phyloP scores from a whole-genome alignment of 2,888 invertebrate species.

The Syrista parreyssii region DNA sequence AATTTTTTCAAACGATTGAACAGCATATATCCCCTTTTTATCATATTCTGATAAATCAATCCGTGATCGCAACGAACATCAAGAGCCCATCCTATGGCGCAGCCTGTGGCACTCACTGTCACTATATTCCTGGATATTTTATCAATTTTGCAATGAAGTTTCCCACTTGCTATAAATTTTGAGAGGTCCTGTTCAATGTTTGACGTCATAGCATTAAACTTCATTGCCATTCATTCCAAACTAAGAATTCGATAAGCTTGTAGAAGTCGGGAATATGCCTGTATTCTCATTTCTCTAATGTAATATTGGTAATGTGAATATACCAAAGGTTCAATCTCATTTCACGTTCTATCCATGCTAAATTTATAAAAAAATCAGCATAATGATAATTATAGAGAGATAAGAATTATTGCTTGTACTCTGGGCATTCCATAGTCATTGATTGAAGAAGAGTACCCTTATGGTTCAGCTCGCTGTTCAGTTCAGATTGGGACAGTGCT shows the following conservation, averaged over 20 bases:
- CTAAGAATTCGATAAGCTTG: slow-evolving; percentile 77
- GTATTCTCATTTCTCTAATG: slow-evolving; percentile 77
- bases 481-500: slow-evolving; percentile 58
- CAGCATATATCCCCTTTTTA: slow-evolving; percentile 79
- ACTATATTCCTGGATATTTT: slow-evolving; percentile 75
- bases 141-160: slow-evolving; percentile 79
- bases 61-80: slow-evolving; percentile 46
- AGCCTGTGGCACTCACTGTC: slow-evolving; percentile 69
- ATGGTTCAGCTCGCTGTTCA: slow-evolving; percentile 62
- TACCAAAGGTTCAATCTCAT: slow-evolving; percentile 74
- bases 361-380: slow-evolving; percentile 72
- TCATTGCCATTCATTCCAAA: slow-evolving; percentile 75
- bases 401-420: slow-evolving; percentile 36
- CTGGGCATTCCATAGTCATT: slow-evolving; percentile 57
- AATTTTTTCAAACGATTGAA: slow-evolving; percentile 80
- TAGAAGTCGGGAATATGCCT: slow-evolving; percentile 78
- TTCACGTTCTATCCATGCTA: slow-evolving; percentile 63
- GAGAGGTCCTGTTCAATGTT: slow-evolving; percentile 74
- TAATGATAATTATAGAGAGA: slow-evolving; percentile 79
- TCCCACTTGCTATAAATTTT: slow-evolving; percentile 74
- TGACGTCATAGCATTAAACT: slow-evolving; percentile 76
- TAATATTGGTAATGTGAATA: slow-evolving; percentile 77
- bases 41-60: slow-evolving; percentile 72
- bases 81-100: slow-evolving; percentile 44
- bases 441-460: slow-evolving; percentile 83